A percentile compares a stretch with the other conserved stretches of the same genome.
Evolutionary conservation across 2,797 vertebrate species (phyloP).

Genomic region (Rachycentron canadum): DNA sequence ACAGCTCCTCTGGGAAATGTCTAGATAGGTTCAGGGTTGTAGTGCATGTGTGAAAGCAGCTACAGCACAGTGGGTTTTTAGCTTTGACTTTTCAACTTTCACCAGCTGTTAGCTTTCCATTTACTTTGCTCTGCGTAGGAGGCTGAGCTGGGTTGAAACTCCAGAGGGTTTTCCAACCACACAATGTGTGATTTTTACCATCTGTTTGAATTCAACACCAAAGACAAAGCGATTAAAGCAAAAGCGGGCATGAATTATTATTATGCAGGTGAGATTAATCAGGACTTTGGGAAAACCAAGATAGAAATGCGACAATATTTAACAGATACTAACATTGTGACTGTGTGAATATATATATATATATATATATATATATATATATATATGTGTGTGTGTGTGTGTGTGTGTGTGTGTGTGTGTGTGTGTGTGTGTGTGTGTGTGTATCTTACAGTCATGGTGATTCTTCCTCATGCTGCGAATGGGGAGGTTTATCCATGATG

Average conservation of each 20-base stretch:
- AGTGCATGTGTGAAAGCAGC: not conserved
- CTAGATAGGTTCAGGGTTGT: not conserved
- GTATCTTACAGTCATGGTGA: too few relatives aligned
- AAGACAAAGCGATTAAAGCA: not conserved
- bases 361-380: too few relatives aligned
- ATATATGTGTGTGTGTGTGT: too few relatives aligned
- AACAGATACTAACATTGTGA: too few relatives aligned
- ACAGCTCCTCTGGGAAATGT: not conserved
- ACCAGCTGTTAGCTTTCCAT: constrained; percentile 33
- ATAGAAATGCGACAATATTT: too few relatives aligned
- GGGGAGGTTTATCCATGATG: too few relatives aligned
- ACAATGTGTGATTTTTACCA: constrained; percentile 25
- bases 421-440: too few relatives aligned
- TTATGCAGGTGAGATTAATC: not conserved
- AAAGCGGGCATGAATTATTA: not conserved
- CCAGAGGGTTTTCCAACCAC: constrained; percentile 15
- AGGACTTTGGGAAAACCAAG: not conserved
- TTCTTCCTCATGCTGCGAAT: too few relatives aligned
- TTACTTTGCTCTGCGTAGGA: constrained; percentile 44
- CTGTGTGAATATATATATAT: too few relatives aligned
- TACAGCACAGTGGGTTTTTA: not conserved
- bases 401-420: too few relatives aligned
- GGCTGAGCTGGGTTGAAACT: constrained; percentile 33
- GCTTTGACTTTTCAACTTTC: constrained; percentile 14
- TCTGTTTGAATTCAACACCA: constrained; percentile 40